Percentiles rank a stretch among this genome's conserved stretches.
These are phyloP conservation scores for Aphyosemion australe DNA, from an alignment of 2,113 vertebrate species.

Conservation along the genomic window DNA sequence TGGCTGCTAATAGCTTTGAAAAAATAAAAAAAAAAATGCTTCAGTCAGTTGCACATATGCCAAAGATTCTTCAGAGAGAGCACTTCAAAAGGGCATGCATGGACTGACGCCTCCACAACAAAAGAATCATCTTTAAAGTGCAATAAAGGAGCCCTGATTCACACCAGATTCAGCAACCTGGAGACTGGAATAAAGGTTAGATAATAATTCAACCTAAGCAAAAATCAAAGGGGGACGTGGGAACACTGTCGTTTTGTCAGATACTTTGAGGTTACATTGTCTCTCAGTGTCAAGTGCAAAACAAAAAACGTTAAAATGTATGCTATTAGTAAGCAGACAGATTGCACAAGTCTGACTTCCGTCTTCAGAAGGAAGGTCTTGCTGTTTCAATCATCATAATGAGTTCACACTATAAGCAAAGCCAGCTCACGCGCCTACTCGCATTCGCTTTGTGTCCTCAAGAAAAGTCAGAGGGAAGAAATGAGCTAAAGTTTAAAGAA, in stretches of 20 bases:
- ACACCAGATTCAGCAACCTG: conserved; percentile 36
- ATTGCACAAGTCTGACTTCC: conserved; percentile 28
- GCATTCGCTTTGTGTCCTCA: not conserved
- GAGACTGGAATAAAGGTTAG: not conserved
- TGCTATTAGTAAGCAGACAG: conserved; percentile 11
- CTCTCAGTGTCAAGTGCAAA: too few species aligned
- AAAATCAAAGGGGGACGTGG: conserved; percentile 5
- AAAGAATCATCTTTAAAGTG: conserved; percentile 48
- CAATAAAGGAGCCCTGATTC: conserved; percentile 61
- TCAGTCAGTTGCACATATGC: conserved; percentile 52
- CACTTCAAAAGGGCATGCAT: conserved; percentile 50
- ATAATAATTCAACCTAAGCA: not conserved
- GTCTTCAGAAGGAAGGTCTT: conserved; percentile 25
- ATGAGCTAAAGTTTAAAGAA: not conserved
- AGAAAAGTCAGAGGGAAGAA: conserved; percentile 10
- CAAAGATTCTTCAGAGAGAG: conserved; percentile 35
- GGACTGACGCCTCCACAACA: conserved; percentile 47
- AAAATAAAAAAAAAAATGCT: conserved; percentile 33
- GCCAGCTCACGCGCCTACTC: conserved; percentile 24
- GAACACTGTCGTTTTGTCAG: not conserved
- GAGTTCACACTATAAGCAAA: conserved; percentile 28
- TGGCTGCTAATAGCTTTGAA: conserved; percentile 50
- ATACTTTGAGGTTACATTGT: conserved; percentile 16
- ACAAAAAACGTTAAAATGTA: not conserved
- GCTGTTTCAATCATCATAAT: conserved; percentile 39